Evolutionary conservation across 1,140 invertebrate species (phyloP), one percentile per base, ranked within the genome.

Genomic region (Calliopsis andreniformis): DNA sequence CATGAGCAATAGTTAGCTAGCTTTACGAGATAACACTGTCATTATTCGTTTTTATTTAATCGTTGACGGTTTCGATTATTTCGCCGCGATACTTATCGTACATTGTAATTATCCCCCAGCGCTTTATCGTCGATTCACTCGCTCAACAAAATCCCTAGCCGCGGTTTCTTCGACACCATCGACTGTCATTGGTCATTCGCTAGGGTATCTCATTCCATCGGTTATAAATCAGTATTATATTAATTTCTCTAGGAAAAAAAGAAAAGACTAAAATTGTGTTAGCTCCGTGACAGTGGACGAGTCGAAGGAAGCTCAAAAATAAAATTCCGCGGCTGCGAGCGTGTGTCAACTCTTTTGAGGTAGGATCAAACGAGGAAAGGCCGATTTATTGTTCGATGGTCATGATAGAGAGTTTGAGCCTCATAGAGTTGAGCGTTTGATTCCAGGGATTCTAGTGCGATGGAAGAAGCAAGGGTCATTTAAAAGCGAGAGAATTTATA

Each of bases 11-110:
- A 73, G 43, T 69, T 80, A 58, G 43, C 56, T 72, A 81, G 62
- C 35, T 45, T 47, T 69, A 71, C 42, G 45, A 69, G 53, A 55
- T 35, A 71, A 45, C 35, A 39, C 32, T 53, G 23, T 55, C 55
- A 61, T n/a, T 49, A 45, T 63, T 77, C 45, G 55, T 81, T 81
- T 78, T 81, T 78, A 64, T 81, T 79, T 75, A 81, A 56, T 69
- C 69, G 61, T 81, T 68, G 49, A 67, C 28, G 45, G 45, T 80
- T 66, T 56, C 75, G 42, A 81, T 71, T 62, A 58, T 82, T 80
- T 68, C n/a, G 51, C 51, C 42, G 28, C 16, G 71, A 32, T 25
- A 56, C n/a, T 55, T 45, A 23, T 18, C 28, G 4, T 23, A 32
- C 32, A 64, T 66, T 73, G 39, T 64, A 73, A 61, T 71, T 32